Base-by-base conservation (phyloP, 1,140 invertebrate species). In the Phthorimaea operculella region DNA sequence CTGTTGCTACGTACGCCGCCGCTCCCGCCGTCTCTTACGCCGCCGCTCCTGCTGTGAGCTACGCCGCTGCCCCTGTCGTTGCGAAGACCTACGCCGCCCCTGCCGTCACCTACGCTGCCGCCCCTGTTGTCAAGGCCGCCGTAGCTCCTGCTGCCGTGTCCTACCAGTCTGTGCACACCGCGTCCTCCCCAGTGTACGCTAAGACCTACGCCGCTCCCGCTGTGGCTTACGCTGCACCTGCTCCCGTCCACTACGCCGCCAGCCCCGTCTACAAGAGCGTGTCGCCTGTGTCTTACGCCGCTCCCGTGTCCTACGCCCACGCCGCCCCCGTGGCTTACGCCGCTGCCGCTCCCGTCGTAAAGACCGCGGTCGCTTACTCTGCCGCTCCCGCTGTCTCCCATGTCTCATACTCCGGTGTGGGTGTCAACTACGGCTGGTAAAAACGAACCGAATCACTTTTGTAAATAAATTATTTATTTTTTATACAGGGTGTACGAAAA, bases 381-480 rank as follows among this genome's bases (percentile, higher is more conserved):
- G 62, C 73, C 8, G 73, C 73, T 9, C 73, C 73, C 4, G 73
- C 72, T 0, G 70, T 76, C 3, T 72, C 74, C 28, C 72, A 75
- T 51, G 73, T 74, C 49, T 61, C 70, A 15, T 72, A 72, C 64
- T 50, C 69, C 18, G 68, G 66, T 18, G 59, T 73, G 39, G 72
- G 70, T 52, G 66, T 64, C 14, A 68, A 58, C 59, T 77, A 77
- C 56, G 72, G 62, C 44, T 77, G 74, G 74, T 68, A 60, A 62
- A 58, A n/a, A 39, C 21, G n/a, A n/a, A 28, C 21, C 21, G 21
- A 28, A 28, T 4, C 21, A 28, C 21, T 28, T 6, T 4, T 28
- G 21, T 28, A 28, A 28, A 28, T 28, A 28, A 28, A 28, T 28
- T 28, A 28, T 28, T 28, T 28, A 28, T 28, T 28, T 28, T 4